A percentile compares a stretch with the other conserved stretches of the same genome.
These are phyloP conservation scores for Opisthocomus hoazin DNA, from an alignment of 2,113 vertebrate genomes.

Conservation along the genomic window DNA sequence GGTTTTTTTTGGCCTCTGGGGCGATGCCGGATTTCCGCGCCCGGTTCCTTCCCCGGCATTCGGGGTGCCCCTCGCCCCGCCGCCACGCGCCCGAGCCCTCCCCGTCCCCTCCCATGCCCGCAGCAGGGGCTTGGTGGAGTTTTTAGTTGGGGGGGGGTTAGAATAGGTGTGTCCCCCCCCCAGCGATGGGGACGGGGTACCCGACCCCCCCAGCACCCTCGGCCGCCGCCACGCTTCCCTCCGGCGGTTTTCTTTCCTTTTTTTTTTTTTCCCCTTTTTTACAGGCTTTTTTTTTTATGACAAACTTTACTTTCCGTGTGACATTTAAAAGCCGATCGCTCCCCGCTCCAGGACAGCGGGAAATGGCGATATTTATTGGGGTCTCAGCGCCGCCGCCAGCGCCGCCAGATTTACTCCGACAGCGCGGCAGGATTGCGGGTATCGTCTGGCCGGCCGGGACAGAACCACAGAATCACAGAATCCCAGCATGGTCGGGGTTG, in stretches of 20 bases:
- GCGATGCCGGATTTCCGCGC: accelerated
- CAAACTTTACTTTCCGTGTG: slow-evolving; percentile 69
- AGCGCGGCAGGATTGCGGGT: not conserved
- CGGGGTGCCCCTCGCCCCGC: not conserved
- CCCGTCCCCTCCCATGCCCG: accelerated
- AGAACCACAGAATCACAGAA: too few relatives aligned
- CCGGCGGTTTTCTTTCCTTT: not conserved
- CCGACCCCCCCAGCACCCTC: accelerated
- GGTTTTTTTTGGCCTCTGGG: not conserved
- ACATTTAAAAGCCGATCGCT: slow-evolving; percentile 68
- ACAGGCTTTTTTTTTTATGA: slow-evolving; percentile 67
- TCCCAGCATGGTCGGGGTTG: too few relatives aligned
- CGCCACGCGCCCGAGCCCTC: accelerated
- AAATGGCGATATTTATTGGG: slow-evolving; percentile 69
- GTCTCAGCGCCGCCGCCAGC: slow-evolving; percentile 14
- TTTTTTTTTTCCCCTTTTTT: not conserved
- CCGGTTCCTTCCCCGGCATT: accelerated
- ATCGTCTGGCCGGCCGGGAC: not conserved
- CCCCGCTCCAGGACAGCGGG: slow-evolving; percentile 50
- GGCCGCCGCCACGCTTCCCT: accelerated
- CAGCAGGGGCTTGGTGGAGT: accelerated
- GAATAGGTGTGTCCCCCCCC: not conserved
- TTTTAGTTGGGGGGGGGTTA: not conserved
- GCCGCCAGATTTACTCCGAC: slow-evolving; percentile 52
- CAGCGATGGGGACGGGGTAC: accelerated